These are phyloP conservation scores for Elanoides forficatus DNA, from an alignment of 2,113 vertebrate species.

Conservation along the genomic window DNA sequence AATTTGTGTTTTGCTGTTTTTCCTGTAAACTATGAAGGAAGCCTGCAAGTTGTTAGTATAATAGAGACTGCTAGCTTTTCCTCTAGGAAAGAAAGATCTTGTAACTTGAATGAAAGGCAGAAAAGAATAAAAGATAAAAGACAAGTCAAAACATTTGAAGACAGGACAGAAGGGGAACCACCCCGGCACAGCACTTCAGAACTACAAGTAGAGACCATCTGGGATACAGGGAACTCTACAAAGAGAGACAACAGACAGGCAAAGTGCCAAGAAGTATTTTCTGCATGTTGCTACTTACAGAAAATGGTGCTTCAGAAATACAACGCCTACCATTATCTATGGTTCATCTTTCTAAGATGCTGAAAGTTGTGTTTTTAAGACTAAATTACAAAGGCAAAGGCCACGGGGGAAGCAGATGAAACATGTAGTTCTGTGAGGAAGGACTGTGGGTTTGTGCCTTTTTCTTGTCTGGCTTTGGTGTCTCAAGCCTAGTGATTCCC, in stretches of 20 bases:
- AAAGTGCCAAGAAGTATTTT: neutral
- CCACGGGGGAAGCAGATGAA: neutral
- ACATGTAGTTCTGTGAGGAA: neutral
- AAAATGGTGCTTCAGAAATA: neutral
- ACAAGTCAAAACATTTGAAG: neutral
- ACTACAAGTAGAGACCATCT: neutral
- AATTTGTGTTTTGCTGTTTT: neutral
- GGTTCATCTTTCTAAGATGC: neutral
- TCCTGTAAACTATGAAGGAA: neutral
- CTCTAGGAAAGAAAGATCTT: neutral
- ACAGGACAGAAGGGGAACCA: neutral
- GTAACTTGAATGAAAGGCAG: neutral
- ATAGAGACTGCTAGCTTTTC: neutral
- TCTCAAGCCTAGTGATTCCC: neutral
- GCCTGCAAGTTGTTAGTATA: neutral
- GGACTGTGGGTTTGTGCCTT: neutral
- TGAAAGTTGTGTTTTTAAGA: neutral
- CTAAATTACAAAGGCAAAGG: neutral
- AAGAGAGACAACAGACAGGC: neutral
- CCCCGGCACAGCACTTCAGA: neutral
- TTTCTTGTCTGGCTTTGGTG: neutral
- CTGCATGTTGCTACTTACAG: neutral
- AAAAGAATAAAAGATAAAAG: neutral
- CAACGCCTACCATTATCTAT: neutral
- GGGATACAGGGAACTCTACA: neutral